A percentile compares a stretch with the other conserved stretches of the same genome.
phyloP scores from a whole-genome alignment of 1,140 invertebrate species.

The Rhopalosiphum maidis region DNA sequence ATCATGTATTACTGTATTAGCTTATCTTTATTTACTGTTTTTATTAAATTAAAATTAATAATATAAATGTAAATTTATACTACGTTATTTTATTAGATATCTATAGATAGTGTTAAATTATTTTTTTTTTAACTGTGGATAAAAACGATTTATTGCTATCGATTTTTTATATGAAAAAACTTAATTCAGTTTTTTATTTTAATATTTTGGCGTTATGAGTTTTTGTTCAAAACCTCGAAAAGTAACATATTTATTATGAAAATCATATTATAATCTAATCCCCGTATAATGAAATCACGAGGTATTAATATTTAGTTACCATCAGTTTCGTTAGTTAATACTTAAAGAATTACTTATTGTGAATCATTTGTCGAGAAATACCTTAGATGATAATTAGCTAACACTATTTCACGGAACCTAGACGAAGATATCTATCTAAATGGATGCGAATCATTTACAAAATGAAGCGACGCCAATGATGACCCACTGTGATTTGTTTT shows the following conservation, averaged over 20 bases:
- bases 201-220: background rate
- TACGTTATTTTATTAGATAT: background rate
- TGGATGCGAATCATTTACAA: background rate
- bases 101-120: background rate
- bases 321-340: background rate
- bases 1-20: background rate
- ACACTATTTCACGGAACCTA: background rate
- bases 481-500: background rate
- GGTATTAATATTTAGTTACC: background rate
- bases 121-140: background rate
- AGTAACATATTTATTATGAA: background rate
- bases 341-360: background rate
- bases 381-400: background rate
- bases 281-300: background rate
- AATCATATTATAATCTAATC: background rate
- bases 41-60: conserved; percentile 16
- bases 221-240: background rate
- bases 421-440: background rate
- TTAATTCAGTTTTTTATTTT: background rate
- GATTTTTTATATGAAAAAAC: background rate
- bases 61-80: background rate
- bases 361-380: background rate
- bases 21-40: background rate
- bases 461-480: background rate
- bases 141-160: conserved; percentile 8